Percentiles rank a stretch among this genome's conserved stretches.
Evolutionary conservation across 2,888 invertebrate genomes (phyloP).

Genomic region (Pemphredon lugubris): DNA sequence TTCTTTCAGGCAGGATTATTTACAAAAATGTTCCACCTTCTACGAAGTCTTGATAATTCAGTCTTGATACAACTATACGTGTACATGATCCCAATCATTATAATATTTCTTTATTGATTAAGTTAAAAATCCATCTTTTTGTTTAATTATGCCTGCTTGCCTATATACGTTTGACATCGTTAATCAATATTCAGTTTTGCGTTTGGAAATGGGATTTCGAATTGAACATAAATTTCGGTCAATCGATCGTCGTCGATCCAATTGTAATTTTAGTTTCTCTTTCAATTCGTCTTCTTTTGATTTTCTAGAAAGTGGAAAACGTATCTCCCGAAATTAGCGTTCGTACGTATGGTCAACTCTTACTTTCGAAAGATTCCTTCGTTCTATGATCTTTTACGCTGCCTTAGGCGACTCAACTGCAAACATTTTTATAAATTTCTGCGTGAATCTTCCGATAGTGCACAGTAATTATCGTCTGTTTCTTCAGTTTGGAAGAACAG

Average conservation of each 20-base stretch:
- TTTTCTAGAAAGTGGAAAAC: conserved; percentile 18
- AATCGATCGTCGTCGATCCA: background rate
- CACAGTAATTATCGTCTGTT: conserved; percentile 23
- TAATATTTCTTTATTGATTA: conserved; percentile 46
- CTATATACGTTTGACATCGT: conserved; percentile 20
- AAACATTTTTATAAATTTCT: conserved; percentile 76
- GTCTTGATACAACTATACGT: conserved; percentile 76
- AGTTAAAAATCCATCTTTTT: conserved; percentile 44
- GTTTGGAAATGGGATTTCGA: conserved; percentile 17
- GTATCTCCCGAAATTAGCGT: conserved; percentile 22
- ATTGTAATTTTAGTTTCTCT: background rate
- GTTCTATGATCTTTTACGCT: conserved; percentile 24
- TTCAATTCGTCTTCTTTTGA: background rate
- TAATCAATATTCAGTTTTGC: background rate
- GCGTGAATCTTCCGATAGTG: conserved; percentile 44
- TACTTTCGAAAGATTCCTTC: conserved; percentile 12
- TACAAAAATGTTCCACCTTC: conserved; percentile 76
- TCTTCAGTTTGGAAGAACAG: conserved; percentile 29
- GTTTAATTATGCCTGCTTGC: conserved; percentile 7
- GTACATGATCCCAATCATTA: conserved; percentile 64
- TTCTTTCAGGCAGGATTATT: conserved; percentile 75
- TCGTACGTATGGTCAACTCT: conserved; percentile 15
- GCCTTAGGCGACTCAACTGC: conserved; percentile 41
- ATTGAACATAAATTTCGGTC: conserved; percentile 9
- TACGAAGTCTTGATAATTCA: conserved; percentile 77